Evolutionary conservation across 2,113 vertebrate genomes (phyloP).

Genomic region (Hystrix cristata): DNA sequence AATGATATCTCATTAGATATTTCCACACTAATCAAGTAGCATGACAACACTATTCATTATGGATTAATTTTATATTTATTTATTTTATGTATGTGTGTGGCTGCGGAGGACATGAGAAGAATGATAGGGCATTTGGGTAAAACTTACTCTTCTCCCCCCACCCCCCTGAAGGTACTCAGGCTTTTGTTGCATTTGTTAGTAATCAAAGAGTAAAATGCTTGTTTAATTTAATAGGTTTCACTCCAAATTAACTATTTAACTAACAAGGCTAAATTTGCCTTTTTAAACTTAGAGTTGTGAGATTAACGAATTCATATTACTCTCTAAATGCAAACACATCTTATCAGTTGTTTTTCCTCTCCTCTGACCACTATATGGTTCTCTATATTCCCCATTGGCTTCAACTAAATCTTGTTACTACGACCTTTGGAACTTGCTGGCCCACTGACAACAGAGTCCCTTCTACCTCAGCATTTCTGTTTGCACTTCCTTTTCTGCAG

Average conservation of each 20-base stretch:
- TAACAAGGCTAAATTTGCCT: background rate
- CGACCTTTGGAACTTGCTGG: background rate
- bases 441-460: background rate
- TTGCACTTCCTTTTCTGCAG: background rate
- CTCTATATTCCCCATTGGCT: background rate
- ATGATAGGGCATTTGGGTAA: background rate
- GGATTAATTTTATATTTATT: background rate
- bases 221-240: background rate
- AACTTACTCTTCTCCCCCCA: rapidly evolving
- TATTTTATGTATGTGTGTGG: background rate
- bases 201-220: background rate
- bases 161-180: background rate
- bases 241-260: background rate
- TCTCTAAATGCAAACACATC: background rate
- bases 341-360: background rate
- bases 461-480: background rate
- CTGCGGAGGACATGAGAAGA: rapidly evolving
- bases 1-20: background rate
- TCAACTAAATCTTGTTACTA: background rate
- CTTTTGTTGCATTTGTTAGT: background rate
- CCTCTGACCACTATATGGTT: background rate
- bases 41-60: background rate
- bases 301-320: background rate
- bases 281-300: background rate
- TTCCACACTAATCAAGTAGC: background rate